Conservation (phyloP, 2,797 vertebrate genomes). For the Rhinoraja longicauda region DNA sequence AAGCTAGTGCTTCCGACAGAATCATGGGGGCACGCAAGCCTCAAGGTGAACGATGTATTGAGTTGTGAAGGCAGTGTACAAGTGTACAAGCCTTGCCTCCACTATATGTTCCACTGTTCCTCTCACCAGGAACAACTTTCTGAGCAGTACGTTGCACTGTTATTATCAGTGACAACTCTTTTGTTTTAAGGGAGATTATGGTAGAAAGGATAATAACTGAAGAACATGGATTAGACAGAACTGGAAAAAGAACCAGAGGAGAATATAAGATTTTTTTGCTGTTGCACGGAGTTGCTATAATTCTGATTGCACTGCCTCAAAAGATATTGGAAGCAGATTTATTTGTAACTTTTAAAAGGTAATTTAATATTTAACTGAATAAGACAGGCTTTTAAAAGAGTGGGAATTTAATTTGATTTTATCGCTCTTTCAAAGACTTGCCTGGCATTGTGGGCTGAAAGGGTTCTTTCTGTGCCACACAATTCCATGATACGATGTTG, state of each 20-base stretch:
- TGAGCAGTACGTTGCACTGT: neutral
- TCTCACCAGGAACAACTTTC: too few species aligned
- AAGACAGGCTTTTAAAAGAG: neutral
- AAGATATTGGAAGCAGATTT: neutral
- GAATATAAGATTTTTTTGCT: neutral
- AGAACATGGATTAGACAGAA: conserved; percentile 14
- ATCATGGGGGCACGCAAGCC: too few species aligned
- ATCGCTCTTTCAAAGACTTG: neutral
- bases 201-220: neutral
- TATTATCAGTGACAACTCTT: neutral
- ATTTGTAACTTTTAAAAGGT: neutral
- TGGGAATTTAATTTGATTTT: neutral
- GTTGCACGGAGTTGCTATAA: neutral
- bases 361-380: neutral
- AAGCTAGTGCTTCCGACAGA: too few species aligned
- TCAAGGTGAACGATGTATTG: too few species aligned
- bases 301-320: neutral
- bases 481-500: neutral
- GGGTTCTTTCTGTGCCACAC: neutral
- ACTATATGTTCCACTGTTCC: too few species aligned
- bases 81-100: too few species aligned
- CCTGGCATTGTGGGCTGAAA: too few species aligned
- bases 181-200: neutral
- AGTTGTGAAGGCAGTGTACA: too few species aligned
- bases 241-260: neutral